Base-by-base conservation (phyloP, 2,888 invertebrate species). In the Rhamphomyia laevipes region DNA sequence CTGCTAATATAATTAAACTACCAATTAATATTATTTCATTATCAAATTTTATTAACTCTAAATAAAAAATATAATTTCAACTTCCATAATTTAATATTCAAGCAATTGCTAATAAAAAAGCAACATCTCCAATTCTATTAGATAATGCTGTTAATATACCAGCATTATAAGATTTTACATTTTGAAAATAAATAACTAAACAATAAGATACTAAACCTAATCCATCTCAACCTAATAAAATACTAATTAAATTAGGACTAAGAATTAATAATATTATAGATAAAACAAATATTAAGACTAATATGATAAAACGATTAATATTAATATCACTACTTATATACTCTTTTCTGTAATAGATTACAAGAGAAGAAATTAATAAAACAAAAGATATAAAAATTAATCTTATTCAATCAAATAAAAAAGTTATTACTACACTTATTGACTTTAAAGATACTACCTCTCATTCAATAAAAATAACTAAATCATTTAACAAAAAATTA, bases 121-220 rank as follows among this genome's bases (percentile, higher is more conserved):
- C 71, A 16, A 80, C 77, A 77, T 86, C 84, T 0, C 84, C 84
- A 64, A 85, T 66, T 13, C 85, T 85, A 77, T 86, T 86, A 18
- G 77, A 78, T 63, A 86, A 68, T 59, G 77, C 77, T 15, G 85
- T 86, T 62, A 84, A 73, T 71, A 84, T 82, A 0, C 83, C 82
- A 2, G 82, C 80, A 74, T 77, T 79, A 75, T 73, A 78, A 59
- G 81, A 82, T 53, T 76, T 79, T 48, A 74, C 63, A 75, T 81
- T 84, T 68, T 81, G 60, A 61, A 61, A 64, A 62, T 63, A 63
- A 63, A 63, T 63, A 3, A 63, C 61, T 86, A 84, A 78, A 74
- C 78, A 78, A 77, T 82, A 85, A 62, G 83, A 85, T 61, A 77
- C 70, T 64, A 85, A 72, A 0, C 84, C 84, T 66, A 85, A 74